Conservation (phyloP, 2,797 vertebrate genomes). For the Cyclopterus lumpus region DNA sequence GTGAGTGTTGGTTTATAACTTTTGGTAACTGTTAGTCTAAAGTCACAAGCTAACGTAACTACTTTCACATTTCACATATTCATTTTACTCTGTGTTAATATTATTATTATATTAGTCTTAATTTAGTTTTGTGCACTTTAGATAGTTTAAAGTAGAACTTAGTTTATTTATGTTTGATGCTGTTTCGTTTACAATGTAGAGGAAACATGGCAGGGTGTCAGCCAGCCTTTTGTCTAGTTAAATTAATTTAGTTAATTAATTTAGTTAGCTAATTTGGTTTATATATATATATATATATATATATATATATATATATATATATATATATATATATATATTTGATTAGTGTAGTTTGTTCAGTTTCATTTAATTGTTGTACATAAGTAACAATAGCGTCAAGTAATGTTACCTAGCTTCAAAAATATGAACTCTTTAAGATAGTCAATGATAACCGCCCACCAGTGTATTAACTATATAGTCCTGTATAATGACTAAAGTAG, state of each 20-base stretch:
- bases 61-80: background rate
- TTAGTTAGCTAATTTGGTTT: background rate
- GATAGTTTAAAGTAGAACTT: background rate
- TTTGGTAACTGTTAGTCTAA: background rate
- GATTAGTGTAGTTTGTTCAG: background rate
- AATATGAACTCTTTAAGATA: too few relatives aligned
- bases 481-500: too few relatives aligned
- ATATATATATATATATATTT: background rate
- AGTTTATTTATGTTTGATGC: background rate
- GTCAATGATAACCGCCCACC: too few relatives aligned
- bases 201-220: background rate
- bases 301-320: background rate
- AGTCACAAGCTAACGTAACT: background rate
- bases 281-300: background rate
- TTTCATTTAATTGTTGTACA: background rate
- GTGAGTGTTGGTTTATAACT: background rate
- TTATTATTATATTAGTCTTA: background rate
- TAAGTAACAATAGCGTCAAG: too few relatives aligned
- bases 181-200: background rate
- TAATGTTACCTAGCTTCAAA: too few relatives aligned
- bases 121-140: background rate
- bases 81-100: background rate
- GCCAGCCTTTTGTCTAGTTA: background rate
- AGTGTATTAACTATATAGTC: too few relatives aligned
- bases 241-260: background rate